These are phyloP conservation scores for Accipiter virgatus DNA, from an alignment of 2,113 vertebrate species.

Conservation along the genomic window DNA sequence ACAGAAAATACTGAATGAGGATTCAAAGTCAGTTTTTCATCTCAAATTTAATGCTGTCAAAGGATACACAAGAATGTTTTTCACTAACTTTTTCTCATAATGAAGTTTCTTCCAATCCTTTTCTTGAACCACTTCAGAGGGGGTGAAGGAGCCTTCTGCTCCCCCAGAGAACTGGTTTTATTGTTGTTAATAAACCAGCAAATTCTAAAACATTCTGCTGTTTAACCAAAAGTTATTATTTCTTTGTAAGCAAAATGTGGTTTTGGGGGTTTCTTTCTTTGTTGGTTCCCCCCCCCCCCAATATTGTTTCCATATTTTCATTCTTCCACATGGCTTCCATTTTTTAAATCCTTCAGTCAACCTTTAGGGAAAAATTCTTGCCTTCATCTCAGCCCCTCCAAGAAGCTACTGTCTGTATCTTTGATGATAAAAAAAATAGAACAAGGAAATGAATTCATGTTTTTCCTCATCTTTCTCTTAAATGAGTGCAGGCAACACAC, in stretches of 20 bases:
- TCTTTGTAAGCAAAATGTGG: not conserved
- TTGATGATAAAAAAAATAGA: not conserved
- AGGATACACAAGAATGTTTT: not conserved
- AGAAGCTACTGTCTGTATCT: not conserved
- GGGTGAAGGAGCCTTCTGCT: not conserved
- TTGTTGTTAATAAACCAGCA: not conserved
- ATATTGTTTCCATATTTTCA: not conserved
- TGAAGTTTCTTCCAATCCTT: not conserved
- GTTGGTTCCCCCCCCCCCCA: too few relatives aligned
- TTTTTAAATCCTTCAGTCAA: not conserved
- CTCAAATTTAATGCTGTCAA: not conserved
- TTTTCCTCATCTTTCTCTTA: not conserved
- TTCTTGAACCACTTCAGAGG: not conserved
- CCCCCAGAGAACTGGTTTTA: not conserved
- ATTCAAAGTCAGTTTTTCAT: not conserved
- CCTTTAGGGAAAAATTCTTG: not conserved
- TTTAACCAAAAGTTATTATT: not conserved
- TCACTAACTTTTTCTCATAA: not conserved
- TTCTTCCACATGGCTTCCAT: not conserved
- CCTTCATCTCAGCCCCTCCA: not conserved
- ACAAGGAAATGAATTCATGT: not conserved
- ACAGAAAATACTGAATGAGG: not conserved
- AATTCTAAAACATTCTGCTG: not conserved
- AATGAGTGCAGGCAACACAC: not conserved
- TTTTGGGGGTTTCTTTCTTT: too few relatives aligned